Base-by-base conservation (phyloP, 2,888 invertebrate genomes). In the Biston stratarius region DNA sequence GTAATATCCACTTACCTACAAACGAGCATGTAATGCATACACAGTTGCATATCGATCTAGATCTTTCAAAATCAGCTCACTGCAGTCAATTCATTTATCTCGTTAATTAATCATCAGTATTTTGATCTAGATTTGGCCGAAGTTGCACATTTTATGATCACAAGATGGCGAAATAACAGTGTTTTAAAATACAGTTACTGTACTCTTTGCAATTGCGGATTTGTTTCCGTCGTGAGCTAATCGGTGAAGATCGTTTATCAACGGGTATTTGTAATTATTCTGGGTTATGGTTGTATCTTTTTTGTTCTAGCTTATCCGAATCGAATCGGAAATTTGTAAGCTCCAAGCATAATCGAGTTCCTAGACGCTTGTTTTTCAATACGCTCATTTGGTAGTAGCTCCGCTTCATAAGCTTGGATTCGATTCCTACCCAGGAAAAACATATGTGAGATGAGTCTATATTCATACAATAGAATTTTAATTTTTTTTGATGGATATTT, bases 41-140 rank as follows among this genome's bases (percentile, higher is more conserved):
- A 49, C 7, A 49, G 55, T 69, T 55, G 58, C 59, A 53, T 40
- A 51, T 38, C 14, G n/a, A 56, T 24, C 52, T 33, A 69, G 52
- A 38, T 64, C 34, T 71, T 69, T 45, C 70, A 42, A 70, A 67
- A 72, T 47, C 59, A 64, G 38, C 24, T 38, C 45, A 56, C 49
- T 51, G 63, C 66, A 69, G 47, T 55, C 45, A 51, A 67, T 60
- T 57, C 57, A 61, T 53, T 58, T 58, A 67, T 59, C 67, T 51
- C 6, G 40, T 44, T 72, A 73, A 73, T 72, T 71, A 70, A 73
- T 69, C 66, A 70, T 73, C 64, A 62, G 60, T 53, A 69, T 67
- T 67, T 69, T 61, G 71, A 66, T 74, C 74, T 74, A 73, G 71
- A 72, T 73, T 73, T 65, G 48, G 44, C 12, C 67, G 47, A 57